phyloP scores from a whole-genome alignment of 2,888 invertebrate species.

The Rhyacophila evoluta region DNA sequence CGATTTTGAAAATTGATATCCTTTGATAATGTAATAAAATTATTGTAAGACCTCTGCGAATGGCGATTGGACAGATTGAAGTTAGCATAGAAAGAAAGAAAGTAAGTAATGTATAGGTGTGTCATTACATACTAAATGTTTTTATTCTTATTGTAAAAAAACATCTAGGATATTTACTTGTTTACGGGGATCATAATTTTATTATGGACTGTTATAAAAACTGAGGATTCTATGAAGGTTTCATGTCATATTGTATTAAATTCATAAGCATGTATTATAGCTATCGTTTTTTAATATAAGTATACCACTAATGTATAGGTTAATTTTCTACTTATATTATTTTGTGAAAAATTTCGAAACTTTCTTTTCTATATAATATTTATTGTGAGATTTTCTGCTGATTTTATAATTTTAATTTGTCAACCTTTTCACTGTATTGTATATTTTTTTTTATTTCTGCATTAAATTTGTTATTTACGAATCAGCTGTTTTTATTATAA shows the following conservation, averaged over 20 bases:
- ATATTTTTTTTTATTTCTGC: conserved; percentile 42
- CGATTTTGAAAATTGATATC: not conserved
- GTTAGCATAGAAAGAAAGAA: not conserved
- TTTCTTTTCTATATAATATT: conserved; percentile 38
- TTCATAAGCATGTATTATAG: not conserved
- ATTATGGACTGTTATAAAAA: conserved; percentile 16
- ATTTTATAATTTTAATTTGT: conserved; percentile 32
- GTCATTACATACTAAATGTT: not conserved
- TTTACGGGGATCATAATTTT: not conserved
- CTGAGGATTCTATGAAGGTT: not conserved
- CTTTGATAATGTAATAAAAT: not conserved
- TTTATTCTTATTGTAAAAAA: conserved; percentile 25
- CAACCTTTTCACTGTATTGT: conserved; percentile 36
- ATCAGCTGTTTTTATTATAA: too few species aligned
- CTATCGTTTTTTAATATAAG: not conserved
- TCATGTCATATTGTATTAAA: not conserved
- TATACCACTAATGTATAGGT: conserved; percentile 11
- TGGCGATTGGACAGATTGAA: not conserved
- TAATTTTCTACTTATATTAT: conserved; percentile 47
- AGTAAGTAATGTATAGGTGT: not conserved
- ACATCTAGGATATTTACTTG: not conserved
- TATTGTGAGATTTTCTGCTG: conserved; percentile 42
- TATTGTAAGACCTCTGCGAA: not conserved
- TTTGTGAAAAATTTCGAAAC: conserved; percentile 37
- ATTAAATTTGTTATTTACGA: conserved; percentile 48